Evolutionary conservation across 2,113 vertebrate species (phyloP).

Genomic region (Chloebia gouldiae): DNA sequence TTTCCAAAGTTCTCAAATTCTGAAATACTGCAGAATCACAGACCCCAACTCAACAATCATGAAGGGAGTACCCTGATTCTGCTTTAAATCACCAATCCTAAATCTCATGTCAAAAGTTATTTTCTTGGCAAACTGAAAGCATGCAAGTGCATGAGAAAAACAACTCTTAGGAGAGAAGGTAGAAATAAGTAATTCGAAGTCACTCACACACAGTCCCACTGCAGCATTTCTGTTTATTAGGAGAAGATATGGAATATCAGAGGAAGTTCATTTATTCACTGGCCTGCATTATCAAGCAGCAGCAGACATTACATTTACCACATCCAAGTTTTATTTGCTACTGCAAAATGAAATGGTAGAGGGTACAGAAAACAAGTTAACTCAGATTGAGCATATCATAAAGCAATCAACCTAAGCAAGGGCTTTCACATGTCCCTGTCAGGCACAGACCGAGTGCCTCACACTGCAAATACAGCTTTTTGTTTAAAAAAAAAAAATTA

Average conservation of each 20-base stretch:
- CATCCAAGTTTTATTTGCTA: slow-evolving; percentile 25
- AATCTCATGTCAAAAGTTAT: background rate
- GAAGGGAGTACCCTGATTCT: background rate
- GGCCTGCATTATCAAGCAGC: slow-evolving; percentile 47
- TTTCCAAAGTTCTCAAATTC: background rate
- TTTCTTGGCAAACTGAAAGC: background rate
- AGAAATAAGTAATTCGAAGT: slow-evolving; percentile 27
- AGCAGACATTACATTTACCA: slow-evolving; percentile 2
- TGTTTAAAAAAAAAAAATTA: background rate
- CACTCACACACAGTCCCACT: background rate
- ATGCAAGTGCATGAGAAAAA: slow-evolving; percentile 14
- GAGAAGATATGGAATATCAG: slow-evolving; percentile 7
- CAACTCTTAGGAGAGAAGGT: background rate
- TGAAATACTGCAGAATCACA: background rate
- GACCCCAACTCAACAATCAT: background rate
- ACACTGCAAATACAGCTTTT: background rate
- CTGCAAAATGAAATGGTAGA: background rate
- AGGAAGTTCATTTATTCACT: slow-evolving; percentile 45
- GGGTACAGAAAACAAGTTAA: slow-evolving; percentile 20
- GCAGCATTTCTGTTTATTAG: slow-evolving; percentile 44
- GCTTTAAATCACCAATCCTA: background rate
- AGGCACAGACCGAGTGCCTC: background rate
- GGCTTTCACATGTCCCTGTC: background rate
- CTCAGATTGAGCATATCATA: background rate
- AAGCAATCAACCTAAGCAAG: slow-evolving; percentile 11